A percentile compares a stretch with the other conserved stretches of the same genome.
Evolutionary conservation across 1,140 invertebrate genomes (phyloP).

Genomic region (Zaprionus davidi): DNA sequence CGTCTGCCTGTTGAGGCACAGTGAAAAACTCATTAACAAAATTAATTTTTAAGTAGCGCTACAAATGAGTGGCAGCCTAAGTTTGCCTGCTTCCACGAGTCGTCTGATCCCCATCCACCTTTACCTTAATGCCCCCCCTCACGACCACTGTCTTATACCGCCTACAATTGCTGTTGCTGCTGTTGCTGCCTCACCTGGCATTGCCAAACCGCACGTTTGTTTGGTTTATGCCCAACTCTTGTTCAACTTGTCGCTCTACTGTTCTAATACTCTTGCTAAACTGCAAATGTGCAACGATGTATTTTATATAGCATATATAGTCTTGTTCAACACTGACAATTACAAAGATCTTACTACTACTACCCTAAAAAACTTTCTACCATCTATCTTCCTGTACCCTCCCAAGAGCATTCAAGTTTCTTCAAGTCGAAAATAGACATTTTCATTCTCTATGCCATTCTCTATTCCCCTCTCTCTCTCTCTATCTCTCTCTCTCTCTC

Average conservation of each 20-base stretch:
- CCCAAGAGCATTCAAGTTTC: not conserved
- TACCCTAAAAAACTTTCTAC: too few relatives aligned
- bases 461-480: not conserved
- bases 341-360: not conserved
- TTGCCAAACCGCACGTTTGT: slow-evolving; percentile 57
- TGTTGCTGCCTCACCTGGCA: slow-evolving; percentile 31
- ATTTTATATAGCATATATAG: not conserved
- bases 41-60: slow-evolving; percentile 82
- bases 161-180: too few relatives aligned
- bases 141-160: not conserved
- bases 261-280: not conserved
- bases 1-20: slow-evolving; percentile 40
- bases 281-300: not conserved
- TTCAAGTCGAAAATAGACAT: not conserved
- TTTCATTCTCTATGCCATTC: not conserved
- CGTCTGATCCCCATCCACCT: not conserved
- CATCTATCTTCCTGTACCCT: too few relatives aligned
- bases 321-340: not conserved
- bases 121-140: not conserved
- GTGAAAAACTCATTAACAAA: slow-evolving; percentile 81
- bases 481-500: not conserved
- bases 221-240: slow-evolving; percentile 36
- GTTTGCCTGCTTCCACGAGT: slow-evolving; percentile 28
- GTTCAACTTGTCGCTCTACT: slow-evolving; percentile 7
- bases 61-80: slow-evolving; percentile 75